Evolutionary conservation across 2,113 vertebrate species (phyloP), one percentile per base, ranked within the genome.

Genomic region (Pelusios castaneus): DNA sequence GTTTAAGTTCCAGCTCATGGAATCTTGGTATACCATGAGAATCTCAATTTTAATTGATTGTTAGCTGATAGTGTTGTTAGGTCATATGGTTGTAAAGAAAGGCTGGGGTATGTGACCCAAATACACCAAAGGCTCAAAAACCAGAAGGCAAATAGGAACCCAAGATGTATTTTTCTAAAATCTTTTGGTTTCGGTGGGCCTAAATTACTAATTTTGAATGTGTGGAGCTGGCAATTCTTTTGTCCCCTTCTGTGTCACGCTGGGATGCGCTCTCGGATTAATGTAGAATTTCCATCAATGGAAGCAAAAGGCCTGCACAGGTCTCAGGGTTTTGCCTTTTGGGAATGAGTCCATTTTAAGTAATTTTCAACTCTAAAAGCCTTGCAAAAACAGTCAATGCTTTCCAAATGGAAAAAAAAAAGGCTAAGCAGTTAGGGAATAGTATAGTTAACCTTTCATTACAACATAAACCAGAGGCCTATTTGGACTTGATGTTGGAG

Each of bases 301-400:
- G 3, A 2, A 87, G 82, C 34, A 81, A 67, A 22, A 56, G 3
- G 6, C 17, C 5, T 47, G 24, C 84, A 47, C 2, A 77, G 7
- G 70, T 0, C 0, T 63, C 13, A 0, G 10, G 38, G 5, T 41
- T 38, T 73, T 24, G 21, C 17, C 70, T n/a, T 24, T 41, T 75
- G 38, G 56, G 0, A 27, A 84, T 87, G 2, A 1, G 6, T 11
- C 31, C 41, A 43, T 76, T 67, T 67, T n/a, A 67, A 38, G 34
- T 67, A 67, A 38, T 67, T n/a, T 38, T 67, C 34, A 8, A 43
- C 70, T 24, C 24, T 4, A 43, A 75, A 75, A 75, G 38, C 3
- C 24, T 75, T 22, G 38, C 10, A 5, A 5, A 67, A 17, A 67
- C 63, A 83, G 19, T 63, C 29, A 56, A 2, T 27, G 5, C 75